These are phyloP conservation scores for Acyrthosiphon pisum DNA, from an alignment of 1,140 invertebrate species.

Conservation along the genomic window DNA sequence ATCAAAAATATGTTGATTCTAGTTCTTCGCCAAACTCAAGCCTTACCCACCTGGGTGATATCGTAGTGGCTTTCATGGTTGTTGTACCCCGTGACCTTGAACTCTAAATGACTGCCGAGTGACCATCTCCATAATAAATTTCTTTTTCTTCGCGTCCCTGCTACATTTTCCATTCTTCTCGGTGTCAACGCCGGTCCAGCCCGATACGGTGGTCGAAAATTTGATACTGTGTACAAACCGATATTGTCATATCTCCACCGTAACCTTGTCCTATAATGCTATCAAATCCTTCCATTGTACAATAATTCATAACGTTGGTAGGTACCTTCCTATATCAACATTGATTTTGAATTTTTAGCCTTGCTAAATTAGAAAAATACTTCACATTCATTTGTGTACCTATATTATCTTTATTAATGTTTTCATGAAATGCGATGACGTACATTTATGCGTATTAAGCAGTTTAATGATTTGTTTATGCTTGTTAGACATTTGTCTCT, in stretches of 20 bases:
- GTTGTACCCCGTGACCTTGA: slow-evolving; percentile 63
- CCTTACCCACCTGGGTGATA: too few species aligned
- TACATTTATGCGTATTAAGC: not conserved
- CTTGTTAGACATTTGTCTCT: not conserved
- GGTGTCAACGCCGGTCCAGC: too few species aligned
- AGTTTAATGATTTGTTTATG: not conserved
- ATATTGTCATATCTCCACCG: not conserved
- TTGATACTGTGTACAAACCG: not conserved
- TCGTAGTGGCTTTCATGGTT: not conserved
- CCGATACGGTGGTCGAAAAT: not conserved
- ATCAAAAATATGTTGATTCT: not conserved
- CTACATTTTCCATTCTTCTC: not conserved
- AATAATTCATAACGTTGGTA: not conserved
- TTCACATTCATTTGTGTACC: not conserved
- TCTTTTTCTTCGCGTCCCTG: not conserved
- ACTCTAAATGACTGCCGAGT: slow-evolving; percentile 58
- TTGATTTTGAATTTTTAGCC: not conserved
- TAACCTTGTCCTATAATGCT: not conserved
- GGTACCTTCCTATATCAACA: not conserved
- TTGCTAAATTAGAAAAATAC: not conserved
- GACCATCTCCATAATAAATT: not conserved
- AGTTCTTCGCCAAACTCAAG: too few species aligned
- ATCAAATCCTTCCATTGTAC: not conserved
- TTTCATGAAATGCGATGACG: slow-evolving; percentile 11
- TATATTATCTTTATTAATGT: not conserved